Percentiles rank a stretch among this genome's conserved stretches.
phyloP scores from a whole-genome alignment of 2,113 vertebrate species.

The Heterotilapia buettikoferi region DNA sequence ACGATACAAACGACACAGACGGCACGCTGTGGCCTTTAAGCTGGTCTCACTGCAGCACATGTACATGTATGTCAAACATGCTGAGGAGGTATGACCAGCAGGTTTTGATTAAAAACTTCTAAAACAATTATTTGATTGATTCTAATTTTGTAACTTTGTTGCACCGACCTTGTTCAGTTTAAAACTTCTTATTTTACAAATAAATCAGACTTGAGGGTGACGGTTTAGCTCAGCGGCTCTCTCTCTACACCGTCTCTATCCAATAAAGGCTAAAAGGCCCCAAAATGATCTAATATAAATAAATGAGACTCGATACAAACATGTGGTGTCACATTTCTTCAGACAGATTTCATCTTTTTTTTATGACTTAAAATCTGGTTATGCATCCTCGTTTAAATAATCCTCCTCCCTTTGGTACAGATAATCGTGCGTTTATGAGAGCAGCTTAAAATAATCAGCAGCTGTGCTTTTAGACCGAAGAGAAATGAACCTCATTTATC shows the following conservation, averaged over 20 bases:
- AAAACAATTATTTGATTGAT: background rate
- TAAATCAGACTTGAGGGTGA: background rate
- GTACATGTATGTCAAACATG: background rate
- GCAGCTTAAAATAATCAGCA: background rate
- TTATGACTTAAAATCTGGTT: background rate
- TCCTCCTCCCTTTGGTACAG: background rate
- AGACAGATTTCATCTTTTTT: background rate
- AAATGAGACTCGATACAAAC: background rate
- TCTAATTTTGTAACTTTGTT: background rate
- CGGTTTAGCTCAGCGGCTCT: background rate
- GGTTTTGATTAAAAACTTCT: background rate
- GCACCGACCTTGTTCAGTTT: fast-evolving
- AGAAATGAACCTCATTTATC: background rate
- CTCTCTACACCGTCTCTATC: background rate
- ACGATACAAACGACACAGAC: fast-evolving
- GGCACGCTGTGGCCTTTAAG: background rate
- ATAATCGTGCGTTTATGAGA: background rate
- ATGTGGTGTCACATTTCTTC: background rate
- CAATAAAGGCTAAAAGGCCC: background rate
- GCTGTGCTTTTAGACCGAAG: background rate
- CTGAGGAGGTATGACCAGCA: background rate
- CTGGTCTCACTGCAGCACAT: background rate
- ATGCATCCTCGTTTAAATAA: background rate
- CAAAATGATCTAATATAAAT: background rate
- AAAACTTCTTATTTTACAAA: background rate